Evolutionary conservation across 2,113 vertebrate species (phyloP), one percentile per base, ranked within the genome.

Genomic region (Pituophis catenifer): DNA sequence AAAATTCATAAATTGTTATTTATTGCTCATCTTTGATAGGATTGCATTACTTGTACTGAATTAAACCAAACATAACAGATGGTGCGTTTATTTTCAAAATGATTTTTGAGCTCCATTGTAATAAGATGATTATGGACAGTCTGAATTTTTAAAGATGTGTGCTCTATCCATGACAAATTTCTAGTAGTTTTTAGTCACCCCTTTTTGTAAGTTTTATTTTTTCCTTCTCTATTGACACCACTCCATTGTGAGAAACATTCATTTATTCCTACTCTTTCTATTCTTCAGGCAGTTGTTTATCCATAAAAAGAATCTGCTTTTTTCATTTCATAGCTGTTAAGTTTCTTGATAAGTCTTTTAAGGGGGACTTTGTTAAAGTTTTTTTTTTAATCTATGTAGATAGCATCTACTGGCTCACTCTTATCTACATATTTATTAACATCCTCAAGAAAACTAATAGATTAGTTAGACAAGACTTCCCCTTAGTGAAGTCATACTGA

Each of bases 11-110:
- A 54, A 10, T 44, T 50, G 48, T 50, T 59, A 88, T 96, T 96
- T 95, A 95, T 93, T 93, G 91, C 58, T 95, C 81, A 93, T 94
- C 58, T 95, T 93, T 94, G 93, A 93, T 95, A 94, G 93, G 58
- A 62, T 70, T 86, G 5, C 94, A 96, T 96, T 93, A 96, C 96
- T 97, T 97, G 58, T 89, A 19, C 57, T 81, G 44, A 19, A 85
- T 87, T 17, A 44, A 96, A 54, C 92, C 93, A 92, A 96, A 93
- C 90, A 86, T 90, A 87, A 89, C 93, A 95, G 93, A 29, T 38
- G 9, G 86, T 81, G 33, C 10, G 90, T 95, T 94, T 93, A 87
- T 93, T 96, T 94, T 85, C 89, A 50, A 50, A 26, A 81, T 26
- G 24, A 48, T 48, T 92, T 81, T 90, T 89, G 86, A 81, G 33